Evolutionary conservation across 2,797 vertebrate species (phyloP).

Genomic region (Paratrypauchen microcephalus): DNA sequence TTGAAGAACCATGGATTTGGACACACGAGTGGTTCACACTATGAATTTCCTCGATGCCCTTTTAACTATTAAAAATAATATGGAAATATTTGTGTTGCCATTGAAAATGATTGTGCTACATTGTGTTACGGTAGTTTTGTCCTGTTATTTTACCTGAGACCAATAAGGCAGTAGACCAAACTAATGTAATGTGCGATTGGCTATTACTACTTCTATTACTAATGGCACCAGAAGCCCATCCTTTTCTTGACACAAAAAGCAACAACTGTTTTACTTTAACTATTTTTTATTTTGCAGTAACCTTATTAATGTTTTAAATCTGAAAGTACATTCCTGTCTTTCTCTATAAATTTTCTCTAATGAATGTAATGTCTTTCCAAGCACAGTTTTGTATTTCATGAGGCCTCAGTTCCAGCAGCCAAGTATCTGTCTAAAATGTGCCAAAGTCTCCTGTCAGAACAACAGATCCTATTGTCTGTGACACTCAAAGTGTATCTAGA

Average conservation of each 20-base stretch:
- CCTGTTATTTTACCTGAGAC: too few relatives aligned
- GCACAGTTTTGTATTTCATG: conserved; percentile 40
- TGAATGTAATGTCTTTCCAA: conserved; percentile 49
- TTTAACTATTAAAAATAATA: conserved; percentile 42
- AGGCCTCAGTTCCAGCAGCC: conserved; percentile 30
- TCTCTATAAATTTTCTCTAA: conserved; percentile 15
- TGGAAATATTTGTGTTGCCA: conserved; percentile 9
- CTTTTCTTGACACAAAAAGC: conserved; percentile 4
- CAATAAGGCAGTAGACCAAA: too few relatives aligned
- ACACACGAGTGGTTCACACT: conserved; percentile 37
- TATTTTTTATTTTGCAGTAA: too few relatives aligned
- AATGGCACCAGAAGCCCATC: conserved; percentile 44
- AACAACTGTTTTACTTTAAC: background rate
- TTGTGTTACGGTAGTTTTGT: too few relatives aligned
- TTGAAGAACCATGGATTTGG: conserved; percentile 64
- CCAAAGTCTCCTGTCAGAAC: conserved; percentile 51
- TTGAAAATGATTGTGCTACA: too few relatives aligned
- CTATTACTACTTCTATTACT: background rate
- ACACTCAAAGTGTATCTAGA: conserved; percentile 68
- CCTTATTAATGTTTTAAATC: conserved; percentile 17
- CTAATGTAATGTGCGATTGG: too few relatives aligned
- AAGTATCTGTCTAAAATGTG: conserved; percentile 60
- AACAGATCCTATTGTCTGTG: conserved; percentile 64
- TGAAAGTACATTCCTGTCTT: conserved; percentile 21
- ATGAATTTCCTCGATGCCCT: conserved; percentile 59